Evolutionary conservation across 1,140 invertebrate genomes (phyloP).

Genomic region (Drosophila rhopaloa): DNA sequence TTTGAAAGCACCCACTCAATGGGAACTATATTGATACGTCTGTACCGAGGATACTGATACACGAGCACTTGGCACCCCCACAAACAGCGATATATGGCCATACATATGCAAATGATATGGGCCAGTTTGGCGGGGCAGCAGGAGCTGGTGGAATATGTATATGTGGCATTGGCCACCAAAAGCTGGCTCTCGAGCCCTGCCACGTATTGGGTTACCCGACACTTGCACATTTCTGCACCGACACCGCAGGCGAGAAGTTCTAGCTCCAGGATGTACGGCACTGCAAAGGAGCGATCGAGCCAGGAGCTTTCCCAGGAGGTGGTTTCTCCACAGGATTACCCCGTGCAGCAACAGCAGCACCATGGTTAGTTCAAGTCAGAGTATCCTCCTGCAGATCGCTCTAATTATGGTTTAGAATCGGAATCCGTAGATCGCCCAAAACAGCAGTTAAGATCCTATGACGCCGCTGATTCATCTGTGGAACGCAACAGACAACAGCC

Average conservation of each 20-base stretch:
- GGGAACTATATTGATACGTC: conserved; percentile 60
- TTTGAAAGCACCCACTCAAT: conserved; percentile 77
- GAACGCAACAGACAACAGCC: conserved; percentile 2
- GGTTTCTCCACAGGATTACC: conserved; percentile 1
- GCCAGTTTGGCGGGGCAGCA: conserved; percentile 29
- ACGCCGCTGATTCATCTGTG: not conserved
- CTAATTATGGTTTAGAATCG: not conserved
- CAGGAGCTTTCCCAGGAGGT: conserved; percentile 2
- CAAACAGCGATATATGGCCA: conserved; percentile 46
- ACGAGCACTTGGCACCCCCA: conserved; percentile 28
- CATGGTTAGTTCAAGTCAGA: not conserved
- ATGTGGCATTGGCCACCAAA: conserved; percentile 44
- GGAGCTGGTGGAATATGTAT: conserved; percentile 12
- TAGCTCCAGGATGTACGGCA: conserved; percentile 38
- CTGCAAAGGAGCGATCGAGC: conserved; percentile 19
- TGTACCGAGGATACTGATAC: conserved; percentile 25
- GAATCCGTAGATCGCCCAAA: conserved; percentile 9
- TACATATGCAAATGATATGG: conserved; percentile 78
- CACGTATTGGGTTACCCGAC: conserved; percentile 75
- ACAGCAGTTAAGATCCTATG: not conserved
- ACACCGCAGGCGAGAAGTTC: conserved; percentile 77
- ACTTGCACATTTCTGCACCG: conserved; percentile 81
- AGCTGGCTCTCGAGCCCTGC: conserved; percentile 34
- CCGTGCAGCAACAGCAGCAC: conserved; percentile 10
- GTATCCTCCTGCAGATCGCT: not conserved